phyloP scores from a whole-genome alignment of 53 echinoderm and acorn worm species.

The Echinometra lucunter region DNA sequence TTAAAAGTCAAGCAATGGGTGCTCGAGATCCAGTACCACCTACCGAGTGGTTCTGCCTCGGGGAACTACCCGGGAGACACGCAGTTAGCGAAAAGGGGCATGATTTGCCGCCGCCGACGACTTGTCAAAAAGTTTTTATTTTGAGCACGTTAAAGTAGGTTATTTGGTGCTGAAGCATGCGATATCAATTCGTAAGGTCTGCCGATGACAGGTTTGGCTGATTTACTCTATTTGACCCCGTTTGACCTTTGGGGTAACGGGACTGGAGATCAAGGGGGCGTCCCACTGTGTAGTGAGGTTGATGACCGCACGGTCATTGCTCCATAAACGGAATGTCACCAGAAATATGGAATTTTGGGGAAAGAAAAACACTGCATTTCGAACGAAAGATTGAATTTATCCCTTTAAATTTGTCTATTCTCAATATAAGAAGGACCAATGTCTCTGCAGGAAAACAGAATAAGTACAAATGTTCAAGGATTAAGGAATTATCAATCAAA shows the following conservation, averaged over 20 bases:
- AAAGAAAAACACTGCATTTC: not conserved
- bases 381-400: not conserved
- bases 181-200: conserved; percentile 45
- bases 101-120: conserved; percentile 54
- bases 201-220: conserved; percentile 54
- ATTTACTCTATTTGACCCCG: conserved; percentile 48
- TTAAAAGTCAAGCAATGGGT: not conserved
- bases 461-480: not conserved
- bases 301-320: conserved; percentile 57
- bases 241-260: conserved; percentile 57
- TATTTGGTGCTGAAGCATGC: conserved; percentile 51
- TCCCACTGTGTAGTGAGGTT: conserved; percentile 52
- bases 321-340: conserved; percentile 39
- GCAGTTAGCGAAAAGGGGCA: conserved; percentile 52
- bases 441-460: not conserved
- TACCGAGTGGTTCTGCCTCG: conserved; percentile 44
- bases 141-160: conserved; percentile 35
- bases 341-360: not conserved
- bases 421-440: not conserved
- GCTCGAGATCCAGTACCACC: conserved; percentile 23
- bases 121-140: conserved; percentile 53
- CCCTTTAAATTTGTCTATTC: not conserved
- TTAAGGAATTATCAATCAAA: no score
- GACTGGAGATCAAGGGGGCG: conserved; percentile 61
- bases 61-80: conserved; percentile 35